These are phyloP conservation scores for Agonopterix alstromeriana DNA, from an alignment of 2,888 invertebrate genomes.

Conservation along the genomic window DNA sequence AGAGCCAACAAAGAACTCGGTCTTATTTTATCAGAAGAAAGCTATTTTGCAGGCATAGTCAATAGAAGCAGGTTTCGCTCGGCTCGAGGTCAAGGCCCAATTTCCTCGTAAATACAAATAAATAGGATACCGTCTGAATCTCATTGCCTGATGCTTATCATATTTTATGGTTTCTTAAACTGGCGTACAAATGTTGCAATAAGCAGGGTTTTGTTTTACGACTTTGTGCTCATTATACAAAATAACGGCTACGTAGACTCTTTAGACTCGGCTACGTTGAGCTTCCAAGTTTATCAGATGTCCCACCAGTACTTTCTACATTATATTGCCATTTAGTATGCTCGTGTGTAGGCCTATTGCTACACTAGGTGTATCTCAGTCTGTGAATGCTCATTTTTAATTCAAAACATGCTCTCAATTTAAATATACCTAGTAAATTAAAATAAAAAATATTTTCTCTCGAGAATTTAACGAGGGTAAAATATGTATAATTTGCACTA, in stretches of 20 bases:
- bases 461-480: too few species aligned
- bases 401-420: too few species aligned
- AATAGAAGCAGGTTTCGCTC: slow-evolving; percentile 29
- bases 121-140: slow-evolving; percentile 59
- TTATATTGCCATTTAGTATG: too few species aligned
- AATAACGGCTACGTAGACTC: slow-evolving; percentile 1
- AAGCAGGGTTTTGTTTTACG: slow-evolving; percentile 44
- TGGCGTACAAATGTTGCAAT: slow-evolving; percentile 49
- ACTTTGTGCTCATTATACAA: slow-evolving; percentile 19
- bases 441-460: too few species aligned
- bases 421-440: too few species aligned
- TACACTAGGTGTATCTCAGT: too few species aligned
- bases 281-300: too few species aligned
- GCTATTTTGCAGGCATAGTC: slow-evolving; percentile 38
- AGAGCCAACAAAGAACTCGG: slow-evolving; percentile 30
- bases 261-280: too few species aligned
- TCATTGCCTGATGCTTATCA: slow-evolving; percentile 64
- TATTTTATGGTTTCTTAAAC: slow-evolving; percentile 63
- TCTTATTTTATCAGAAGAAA: slow-evolving; percentile 37
- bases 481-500: too few species aligned
- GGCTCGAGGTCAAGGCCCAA: slow-evolving; percentile 51
- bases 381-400: too few species aligned
- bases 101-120: slow-evolving; percentile 67
- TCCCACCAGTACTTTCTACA: too few species aligned
- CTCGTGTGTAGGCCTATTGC: too few species aligned